Base-by-base conservation (phyloP, 2,797 vertebrate species). In the Rhyacichthys aspro region DNA sequence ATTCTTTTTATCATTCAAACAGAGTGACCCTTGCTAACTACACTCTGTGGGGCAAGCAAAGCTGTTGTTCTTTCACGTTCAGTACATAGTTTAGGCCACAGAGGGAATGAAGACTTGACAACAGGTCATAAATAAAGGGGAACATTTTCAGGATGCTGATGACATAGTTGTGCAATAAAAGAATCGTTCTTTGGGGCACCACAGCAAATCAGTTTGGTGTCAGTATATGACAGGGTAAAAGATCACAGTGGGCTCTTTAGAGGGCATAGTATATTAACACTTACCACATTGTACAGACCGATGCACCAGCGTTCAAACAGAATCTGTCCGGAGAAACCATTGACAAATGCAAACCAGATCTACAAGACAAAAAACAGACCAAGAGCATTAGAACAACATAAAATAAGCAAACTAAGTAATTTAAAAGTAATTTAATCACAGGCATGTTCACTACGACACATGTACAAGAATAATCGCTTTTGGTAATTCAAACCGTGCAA, bases 291-390 rank as follows among this genome's bases (percentile, higher is more conserved):
- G 89, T 99, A 99, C 67, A 99, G 92, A 70, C 97, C 97, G 78
- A 99, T 99, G 82, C 96, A 98, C 98, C 98, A 99, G 74, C 97
- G 94, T 79, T 99, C 98, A 83, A 99, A 99, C 47, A 99, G 95
- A 87, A 99, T 99, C 90, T 99, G 98, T 75, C 98, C 98, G 37
- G 98, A 99, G 90, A 99, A 99, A 55, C 98, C 97, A 65, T 99
- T 99, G 74, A 98, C 96, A 58, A 99, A 99, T 5, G 98, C 97
- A 82, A 99, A 99, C 98, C 97, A 99, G 90, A 99, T 94, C 98
- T 99, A 83, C 70, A 86, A 84, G 59, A 78, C 17, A 83, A 28
- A 84, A 56, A 54, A 54, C 53, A 75, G 0, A n/a, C 63, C 50
- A 2, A 47, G 47, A 52, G 34, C 39, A 23, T 63, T 12, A 82